Conservation (phyloP, 2,888 invertebrate genomes). For the Cylindroiulus punctatus region DNA sequence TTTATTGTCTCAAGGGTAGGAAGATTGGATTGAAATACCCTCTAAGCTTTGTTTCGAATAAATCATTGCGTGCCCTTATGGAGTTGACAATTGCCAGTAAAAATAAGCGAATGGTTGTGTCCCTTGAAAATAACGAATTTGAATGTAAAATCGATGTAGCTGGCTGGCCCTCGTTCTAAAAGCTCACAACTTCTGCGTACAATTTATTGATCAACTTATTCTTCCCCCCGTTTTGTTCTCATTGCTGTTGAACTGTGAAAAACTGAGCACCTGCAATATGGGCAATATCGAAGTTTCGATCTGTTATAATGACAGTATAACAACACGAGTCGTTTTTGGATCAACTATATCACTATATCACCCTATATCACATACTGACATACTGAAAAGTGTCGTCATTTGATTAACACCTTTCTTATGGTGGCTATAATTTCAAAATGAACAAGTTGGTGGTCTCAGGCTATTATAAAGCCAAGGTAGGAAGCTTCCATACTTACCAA, state of each 20-base stretch:
- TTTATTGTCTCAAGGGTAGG: neutral
- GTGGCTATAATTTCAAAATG: too few relatives aligned
- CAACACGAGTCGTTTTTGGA: too few relatives aligned
- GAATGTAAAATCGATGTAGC: constrained; percentile 8
- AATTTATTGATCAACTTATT: neutral
- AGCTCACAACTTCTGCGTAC: neutral
- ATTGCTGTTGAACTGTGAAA: neutral
- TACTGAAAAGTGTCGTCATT: too few relatives aligned
- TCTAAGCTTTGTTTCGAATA: neutral
- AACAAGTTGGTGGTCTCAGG: too few relatives aligned
- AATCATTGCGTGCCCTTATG: neutral
- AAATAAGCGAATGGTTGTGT: neutral
- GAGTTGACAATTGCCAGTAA: neutral
- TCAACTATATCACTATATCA: too few relatives aligned
- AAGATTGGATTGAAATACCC: neutral
- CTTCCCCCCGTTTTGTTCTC: neutral
- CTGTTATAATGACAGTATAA: too few relatives aligned
- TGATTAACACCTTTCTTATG: too few relatives aligned
- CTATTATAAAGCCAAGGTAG: too few relatives aligned
- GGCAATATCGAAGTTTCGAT: neutral
- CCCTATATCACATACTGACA: too few relatives aligned
- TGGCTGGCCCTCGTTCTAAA: neutral
- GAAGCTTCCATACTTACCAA: too few relatives aligned
- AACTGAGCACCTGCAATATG: neutral
- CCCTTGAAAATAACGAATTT: neutral